Evolutionary conservation across 2,797 vertebrate genomes (phyloP).

Genomic region (Falco berigora): DNA sequence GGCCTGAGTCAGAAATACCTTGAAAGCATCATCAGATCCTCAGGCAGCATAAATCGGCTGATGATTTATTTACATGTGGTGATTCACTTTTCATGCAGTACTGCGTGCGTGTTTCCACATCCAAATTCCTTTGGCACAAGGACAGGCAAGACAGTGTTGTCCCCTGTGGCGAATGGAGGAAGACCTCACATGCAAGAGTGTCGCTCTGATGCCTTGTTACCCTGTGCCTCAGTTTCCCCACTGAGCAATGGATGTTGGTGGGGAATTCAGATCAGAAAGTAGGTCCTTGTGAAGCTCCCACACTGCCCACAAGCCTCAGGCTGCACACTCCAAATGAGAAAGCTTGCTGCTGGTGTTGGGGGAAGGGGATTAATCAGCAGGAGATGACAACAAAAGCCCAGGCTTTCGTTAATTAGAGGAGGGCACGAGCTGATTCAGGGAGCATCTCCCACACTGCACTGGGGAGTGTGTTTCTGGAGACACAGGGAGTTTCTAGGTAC

Average conservation of each 20-base stretch:
- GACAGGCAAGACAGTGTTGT: rapidly evolving
- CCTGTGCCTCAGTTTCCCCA: not conserved
- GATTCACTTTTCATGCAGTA: not conserved
- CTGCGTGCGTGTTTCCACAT: not conserved
- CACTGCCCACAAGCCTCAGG: not conserved
- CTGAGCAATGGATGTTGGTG: not conserved
- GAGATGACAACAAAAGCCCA: not conserved
- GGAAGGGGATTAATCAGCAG: constrained; percentile 24
- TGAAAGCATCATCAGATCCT: not conserved
- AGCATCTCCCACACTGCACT: not conserved
- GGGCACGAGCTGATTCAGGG: not conserved
- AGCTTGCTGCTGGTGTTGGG: not conserved
- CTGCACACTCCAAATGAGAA: not conserved
- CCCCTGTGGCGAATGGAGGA: rapidly evolving
- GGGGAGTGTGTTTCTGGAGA: not conserved
- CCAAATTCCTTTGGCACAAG: not conserved
- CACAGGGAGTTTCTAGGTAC: not conserved
- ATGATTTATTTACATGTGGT: not conserved
- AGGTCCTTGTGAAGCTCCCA: not conserved
- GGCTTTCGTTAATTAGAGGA: not conserved
- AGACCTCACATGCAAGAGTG: not conserved
- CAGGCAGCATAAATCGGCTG: not conserved
- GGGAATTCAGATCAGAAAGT: not conserved
- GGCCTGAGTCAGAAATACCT: not conserved
- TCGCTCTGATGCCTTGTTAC: not conserved